Evolutionary conservation across 2,888 invertebrate species (phyloP), one percentile per base, ranked within the genome.

Genomic region (Polymixis lichenea): DNA sequence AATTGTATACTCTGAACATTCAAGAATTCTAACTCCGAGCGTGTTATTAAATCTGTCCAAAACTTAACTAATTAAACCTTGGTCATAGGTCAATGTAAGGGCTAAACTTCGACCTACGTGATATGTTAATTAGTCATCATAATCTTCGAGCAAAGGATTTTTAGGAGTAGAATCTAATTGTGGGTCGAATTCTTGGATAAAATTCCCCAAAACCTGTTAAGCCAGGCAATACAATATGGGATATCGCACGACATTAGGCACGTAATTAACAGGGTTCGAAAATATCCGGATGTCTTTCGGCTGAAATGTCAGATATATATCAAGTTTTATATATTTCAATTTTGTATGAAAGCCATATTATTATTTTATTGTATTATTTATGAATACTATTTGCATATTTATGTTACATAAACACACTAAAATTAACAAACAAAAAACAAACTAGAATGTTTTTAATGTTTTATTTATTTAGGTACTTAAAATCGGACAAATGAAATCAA

Each of bases 81-180:
- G 53, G 38, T 79, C 74, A 76, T 28, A 72, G 72, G 73, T 79
- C 73, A 86, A 83, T 76, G 17, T 61, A 72, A 86, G 84, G 73
- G 58, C 75, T 83, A 75, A 62, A 62, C n/a, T 58, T 75, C 25
- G 28, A 28, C 32, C 15, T 64, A 70, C 67, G 32, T 55, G 53
- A 60, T 69, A 53, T 51, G 25, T 46, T 56, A 78, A 83, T 62
- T 62, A 53, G n/a, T 58, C 51, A 32, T 15, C 15, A n/a, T 17
- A 77, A 64, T 56, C 13, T 51, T 56, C 13, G 5, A 43, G 22
- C 25, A 8, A 51, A 56, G 15, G 32, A 56, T 32, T 82, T 28
- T 75, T 43, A 75, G 11, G 22, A 25, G 43, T 51, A 32, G 9
- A 32, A 51, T 43, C 19, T 72, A 58, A 51, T n/a, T 38, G 1